Conservation (phyloP, 1,140 invertebrate species). For the Nebria ingens region DNA sequence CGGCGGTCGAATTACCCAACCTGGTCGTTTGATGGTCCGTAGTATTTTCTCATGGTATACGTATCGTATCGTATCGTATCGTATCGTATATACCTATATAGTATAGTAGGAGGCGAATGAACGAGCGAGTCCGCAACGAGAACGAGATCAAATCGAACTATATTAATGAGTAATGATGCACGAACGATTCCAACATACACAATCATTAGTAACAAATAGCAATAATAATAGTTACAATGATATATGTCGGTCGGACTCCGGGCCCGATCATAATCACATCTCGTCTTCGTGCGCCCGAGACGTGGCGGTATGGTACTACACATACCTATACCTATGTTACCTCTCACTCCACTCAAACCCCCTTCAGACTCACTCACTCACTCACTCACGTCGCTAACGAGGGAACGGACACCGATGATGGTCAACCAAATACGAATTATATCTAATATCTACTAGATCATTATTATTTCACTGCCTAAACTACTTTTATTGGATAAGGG, state of each 20-base stretch:
- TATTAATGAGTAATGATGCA: slow-evolving; percentile 36
- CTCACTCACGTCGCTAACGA: background rate
- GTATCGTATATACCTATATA: too few species aligned
- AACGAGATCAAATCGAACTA: slow-evolving; percentile 31
- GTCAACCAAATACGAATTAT: too few species aligned
- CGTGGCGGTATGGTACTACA: too few species aligned
- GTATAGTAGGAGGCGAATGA: too few species aligned
- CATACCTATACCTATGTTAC: too few species aligned
- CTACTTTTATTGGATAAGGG: too few species aligned
- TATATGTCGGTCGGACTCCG: slow-evolving; percentile 27
- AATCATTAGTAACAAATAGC: slow-evolving; percentile 36
- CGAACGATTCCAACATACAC: slow-evolving; percentile 34
- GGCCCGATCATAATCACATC: background rate
- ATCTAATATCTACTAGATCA: too few species aligned
- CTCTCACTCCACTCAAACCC: background rate
- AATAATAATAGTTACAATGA: slow-evolving; percentile 34
- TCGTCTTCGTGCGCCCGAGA: slow-evolving; percentile 2
- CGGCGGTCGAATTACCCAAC: background rate
- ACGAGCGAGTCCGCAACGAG: too few species aligned
- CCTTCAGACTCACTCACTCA: background rate
- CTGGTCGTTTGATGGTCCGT: background rate
- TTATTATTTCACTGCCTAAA: too few species aligned
- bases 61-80: background rate
- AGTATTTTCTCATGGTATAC: background rate
- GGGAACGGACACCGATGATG: too few species aligned